Percentiles rank a stretch among this genome's conserved stretches.
Evolutionary conservation across 1,140 invertebrate genomes (phyloP).

Genomic region (Phymastichus coffea): DNA sequence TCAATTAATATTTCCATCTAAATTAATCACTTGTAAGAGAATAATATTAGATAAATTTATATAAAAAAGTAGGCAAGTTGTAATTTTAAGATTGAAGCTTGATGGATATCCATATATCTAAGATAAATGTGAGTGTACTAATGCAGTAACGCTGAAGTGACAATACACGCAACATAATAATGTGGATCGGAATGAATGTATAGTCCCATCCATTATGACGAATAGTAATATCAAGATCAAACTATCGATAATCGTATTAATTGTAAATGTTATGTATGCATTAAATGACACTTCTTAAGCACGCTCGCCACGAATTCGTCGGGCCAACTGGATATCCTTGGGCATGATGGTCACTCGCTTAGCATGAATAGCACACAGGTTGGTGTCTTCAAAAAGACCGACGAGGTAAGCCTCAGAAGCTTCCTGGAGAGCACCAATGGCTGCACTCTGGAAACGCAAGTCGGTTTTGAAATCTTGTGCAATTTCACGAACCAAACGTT

Average conservation of each 20-base stretch:
- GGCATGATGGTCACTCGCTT: conserved; percentile 95
- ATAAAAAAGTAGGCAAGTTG: conserved; percentile 19
- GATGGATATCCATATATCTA: conserved; percentile 14
- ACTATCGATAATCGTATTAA: conserved; percentile 45
- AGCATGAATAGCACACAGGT: conserved; percentile 90
- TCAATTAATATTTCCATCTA: conserved; percentile 2
- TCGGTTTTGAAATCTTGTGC: conserved; percentile 83
- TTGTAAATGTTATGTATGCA: conserved; percentile 48
- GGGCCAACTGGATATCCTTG: conserved; percentile 89
- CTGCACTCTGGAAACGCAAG: conserved; percentile 79
- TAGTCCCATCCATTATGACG: conserved; percentile 45
- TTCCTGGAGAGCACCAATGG: conserved; percentile 77
- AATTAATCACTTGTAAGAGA: too few species aligned
- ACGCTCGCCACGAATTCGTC: conserved; percentile 82
- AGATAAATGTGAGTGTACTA: conserved; percentile 19
- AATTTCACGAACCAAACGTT: conserved; percentile 82
- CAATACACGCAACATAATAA: conserved; percentile 35
- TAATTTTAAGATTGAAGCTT: conserved; percentile 1
- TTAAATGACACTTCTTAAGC: conserved; percentile 62
- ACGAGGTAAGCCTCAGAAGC: conserved; percentile 85
- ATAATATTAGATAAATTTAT: conserved; percentile 1
- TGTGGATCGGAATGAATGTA: conserved; percentile 41
- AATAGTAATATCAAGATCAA: conserved; percentile 42
- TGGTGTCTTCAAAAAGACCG: conserved; percentile 89
- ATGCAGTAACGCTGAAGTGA: conserved; percentile 23